A percentile compares a stretch with the other conserved stretches of the same genome.
Evolutionary conservation across 2,113 vertebrate species (phyloP).

Genomic region (Cynopterus brachyotis): DNA sequence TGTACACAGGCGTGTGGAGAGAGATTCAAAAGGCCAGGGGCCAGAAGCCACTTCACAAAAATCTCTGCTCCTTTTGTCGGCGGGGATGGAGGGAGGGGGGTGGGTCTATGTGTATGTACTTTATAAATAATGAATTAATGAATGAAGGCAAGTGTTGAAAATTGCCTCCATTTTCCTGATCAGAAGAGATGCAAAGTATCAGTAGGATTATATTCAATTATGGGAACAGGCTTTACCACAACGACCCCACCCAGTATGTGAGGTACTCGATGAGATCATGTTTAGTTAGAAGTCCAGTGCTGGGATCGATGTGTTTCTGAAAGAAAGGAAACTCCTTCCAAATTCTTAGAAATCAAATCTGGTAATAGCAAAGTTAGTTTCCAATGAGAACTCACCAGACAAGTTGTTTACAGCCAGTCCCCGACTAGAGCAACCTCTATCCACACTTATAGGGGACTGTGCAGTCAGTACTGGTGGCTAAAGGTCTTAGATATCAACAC

Average conservation of each 20-base stretch:
- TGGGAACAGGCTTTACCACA: not conserved
- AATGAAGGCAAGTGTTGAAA: slow-evolving; percentile 56
- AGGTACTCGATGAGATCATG: not conserved
- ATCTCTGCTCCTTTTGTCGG: not conserved
- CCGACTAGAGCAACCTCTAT: not conserved
- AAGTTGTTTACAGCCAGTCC: too few species aligned
- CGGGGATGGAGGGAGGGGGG: too few species aligned
- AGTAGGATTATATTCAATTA: not conserved
- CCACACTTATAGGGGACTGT: not conserved
- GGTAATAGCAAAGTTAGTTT: not conserved
- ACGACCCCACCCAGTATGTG: not conserved
- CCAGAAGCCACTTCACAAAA: not conserved
- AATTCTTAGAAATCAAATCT: not conserved
- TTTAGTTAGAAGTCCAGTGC: not conserved
- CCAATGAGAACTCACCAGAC: not conserved
- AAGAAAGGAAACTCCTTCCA: not conserved
- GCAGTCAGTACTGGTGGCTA: not conserved
- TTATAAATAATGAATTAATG: slow-evolving; percentile 26
- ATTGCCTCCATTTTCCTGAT: slow-evolving; percentile 50
- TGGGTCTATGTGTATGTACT: not conserved
- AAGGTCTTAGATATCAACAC: not conserved
- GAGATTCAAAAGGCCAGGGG: not conserved
- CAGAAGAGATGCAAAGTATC: not conserved
- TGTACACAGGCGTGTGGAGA: not conserved
- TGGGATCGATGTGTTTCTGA: not conserved